Evolutionary conservation across 1,140 invertebrate genomes (phyloP), one percentile per base, ranked within the genome.

Genomic region (Megalopta genalis): DNA sequence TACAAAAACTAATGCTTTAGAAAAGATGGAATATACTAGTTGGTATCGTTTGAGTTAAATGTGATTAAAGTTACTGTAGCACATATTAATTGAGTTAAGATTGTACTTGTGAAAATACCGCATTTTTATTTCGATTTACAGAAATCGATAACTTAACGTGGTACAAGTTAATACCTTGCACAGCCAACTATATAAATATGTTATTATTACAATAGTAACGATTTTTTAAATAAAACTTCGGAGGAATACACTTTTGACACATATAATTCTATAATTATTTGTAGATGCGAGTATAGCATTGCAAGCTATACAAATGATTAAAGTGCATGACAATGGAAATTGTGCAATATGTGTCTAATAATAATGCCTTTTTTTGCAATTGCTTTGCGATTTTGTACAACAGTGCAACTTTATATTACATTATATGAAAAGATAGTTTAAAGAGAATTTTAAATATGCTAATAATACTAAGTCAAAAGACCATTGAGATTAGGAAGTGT

Each of bases 401-500:
- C 59, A 49, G 54, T 64, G 49, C 27, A 23, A 42, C 70, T 60
- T 71, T 70, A 62, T 49, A 74, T 46, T 32, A 49, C 37, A 32
- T 27, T 59, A 62, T 25, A 65, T 10, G 42, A 72, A 32, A 57
- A 32, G 25, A 63, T 57, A 79, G 25, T 76, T n/a, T 10, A 12
- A 39, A 54, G 39, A 64, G 39, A 75, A 42, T 79, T 78, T 18
- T 52, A 69, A 70, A 73, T 63, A 68, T 67, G 46, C 71, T 67
- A 57, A 57, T 77, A 60, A 68, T 54, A 63, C 54, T n/a, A 73
- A 57, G 76, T 69, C 49, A 63, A 71, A 25, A 25, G 75, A 59
- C 70, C 83, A 46, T 84, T 84, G 72, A 83, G 71, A 81, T 77
- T 54, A 75, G 66, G 68, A 77, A 86, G 72, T 89, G 76, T 86